These are phyloP conservation scores for Chrysaora quinquecirrha DNA, from an alignment of 30 jellyfish, hydroid and myxozoan genomes.

Conservation along the genomic window DNA sequence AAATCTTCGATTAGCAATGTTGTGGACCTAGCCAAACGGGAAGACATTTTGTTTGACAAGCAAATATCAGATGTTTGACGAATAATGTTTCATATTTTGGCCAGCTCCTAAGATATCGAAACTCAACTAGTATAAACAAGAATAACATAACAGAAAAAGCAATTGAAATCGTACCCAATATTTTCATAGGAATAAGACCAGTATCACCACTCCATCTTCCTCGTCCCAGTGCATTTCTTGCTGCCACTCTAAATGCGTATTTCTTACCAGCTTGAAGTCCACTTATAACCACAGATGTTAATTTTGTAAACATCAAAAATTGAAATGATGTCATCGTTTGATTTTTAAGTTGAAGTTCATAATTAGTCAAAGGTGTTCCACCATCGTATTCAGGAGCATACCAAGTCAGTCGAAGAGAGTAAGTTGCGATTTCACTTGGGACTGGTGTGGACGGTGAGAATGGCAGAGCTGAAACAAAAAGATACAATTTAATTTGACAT, in stretches of 20 bases:
- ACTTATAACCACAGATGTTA: conserved; percentile 37
- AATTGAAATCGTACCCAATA: conserved; percentile 61
- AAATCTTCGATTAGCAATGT: too few relatives aligned
- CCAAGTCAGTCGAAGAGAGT: conserved; percentile 75
- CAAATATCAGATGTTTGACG: too few relatives aligned
- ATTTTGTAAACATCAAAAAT: conserved; percentile 29
- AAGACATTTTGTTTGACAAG: too few relatives aligned
- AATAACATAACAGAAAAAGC: too few relatives aligned
- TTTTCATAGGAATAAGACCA: conserved; percentile 45
- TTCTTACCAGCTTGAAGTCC: conserved; percentile 71
- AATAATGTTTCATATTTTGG: too few relatives aligned
- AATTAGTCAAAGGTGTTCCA: conserved; percentile 74
- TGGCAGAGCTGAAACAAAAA: conserved; percentile 66
- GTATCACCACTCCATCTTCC: conserved; percentile 80
- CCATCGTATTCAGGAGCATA: conserved; percentile 87
- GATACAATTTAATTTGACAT: too few relatives aligned
- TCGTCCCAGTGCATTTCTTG: conserved; percentile 74
- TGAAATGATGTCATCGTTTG: conserved; percentile 33
- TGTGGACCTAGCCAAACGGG: too few relatives aligned
- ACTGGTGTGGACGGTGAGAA: conserved; percentile 84
- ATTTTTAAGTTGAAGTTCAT: conserved; percentile 70
- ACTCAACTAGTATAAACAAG: too few relatives aligned
- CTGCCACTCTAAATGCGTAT: conserved; percentile 82
- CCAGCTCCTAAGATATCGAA: too few relatives aligned
- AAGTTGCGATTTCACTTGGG: conserved; percentile 59